A percentile compares a stretch with the other conserved stretches of the same genome.
These are phyloP conservation scores for Tiliacea aurago DNA, from an alignment of 2,888 invertebrate species.

Conservation along the genomic window DNA sequence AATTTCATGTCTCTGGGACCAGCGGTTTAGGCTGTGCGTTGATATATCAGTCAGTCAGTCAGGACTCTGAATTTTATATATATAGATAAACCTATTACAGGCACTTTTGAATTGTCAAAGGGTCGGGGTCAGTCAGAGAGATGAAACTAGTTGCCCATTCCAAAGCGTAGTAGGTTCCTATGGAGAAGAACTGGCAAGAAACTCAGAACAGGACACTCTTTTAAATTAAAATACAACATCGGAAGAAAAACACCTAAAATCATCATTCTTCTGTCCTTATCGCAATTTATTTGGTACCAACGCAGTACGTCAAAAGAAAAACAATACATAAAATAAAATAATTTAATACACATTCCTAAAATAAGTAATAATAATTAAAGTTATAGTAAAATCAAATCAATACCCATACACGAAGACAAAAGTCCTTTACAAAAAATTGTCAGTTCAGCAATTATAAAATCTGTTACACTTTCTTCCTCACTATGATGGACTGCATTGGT, in stretches of 20 bases:
- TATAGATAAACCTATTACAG: too few relatives aligned
- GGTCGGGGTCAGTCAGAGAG: too few relatives aligned
- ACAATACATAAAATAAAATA: slow-evolving; percentile 59
- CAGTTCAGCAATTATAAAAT: slow-evolving; percentile 83
- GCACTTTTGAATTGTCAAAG: too few relatives aligned
- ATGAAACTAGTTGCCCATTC: too few relatives aligned
- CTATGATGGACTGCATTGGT: slow-evolving; percentile 76
- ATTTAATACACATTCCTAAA: slow-evolving; percentile 65
- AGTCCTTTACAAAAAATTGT: slow-evolving; percentile 86
- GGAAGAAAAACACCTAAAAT: neutral
- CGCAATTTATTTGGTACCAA: neutral
- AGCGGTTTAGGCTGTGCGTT: too few relatives aligned
- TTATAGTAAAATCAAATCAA: slow-evolving; percentile 84
- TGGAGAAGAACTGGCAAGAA: too few relatives aligned
- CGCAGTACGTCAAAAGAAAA: slow-evolving; percentile 31
- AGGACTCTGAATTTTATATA: too few relatives aligned
- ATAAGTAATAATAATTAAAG: slow-evolving; percentile 56
- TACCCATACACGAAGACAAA: slow-evolving; percentile 83
- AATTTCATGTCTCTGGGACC: too few relatives aligned
- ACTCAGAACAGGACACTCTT: too few relatives aligned
- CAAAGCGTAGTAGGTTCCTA: too few relatives aligned
- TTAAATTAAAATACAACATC: neutral
- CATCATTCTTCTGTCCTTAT: neutral
- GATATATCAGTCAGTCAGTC: too few relatives aligned
- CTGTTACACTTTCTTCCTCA: slow-evolving; percentile 76